Base-by-base conservation (phyloP, 2,888 invertebrate genomes). In the Zaprionus bogoriensis region DNA sequence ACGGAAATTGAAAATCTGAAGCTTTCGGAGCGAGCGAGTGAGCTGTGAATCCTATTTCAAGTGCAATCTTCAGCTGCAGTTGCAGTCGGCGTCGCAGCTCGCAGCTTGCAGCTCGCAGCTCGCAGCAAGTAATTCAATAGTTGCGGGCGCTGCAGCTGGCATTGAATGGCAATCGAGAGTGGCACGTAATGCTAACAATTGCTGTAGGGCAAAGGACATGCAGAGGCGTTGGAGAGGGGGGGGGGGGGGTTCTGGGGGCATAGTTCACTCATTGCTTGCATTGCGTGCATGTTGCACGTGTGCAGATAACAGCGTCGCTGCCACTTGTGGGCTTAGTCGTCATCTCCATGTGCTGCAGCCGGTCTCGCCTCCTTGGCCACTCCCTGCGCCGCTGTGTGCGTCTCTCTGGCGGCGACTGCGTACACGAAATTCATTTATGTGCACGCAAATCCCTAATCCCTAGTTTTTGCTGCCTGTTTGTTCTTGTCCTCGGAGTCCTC, bases 121-220 rank as follows among this genome's bases (percentile, higher is more conserved):
- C 60, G 73, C 75, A 85, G 80, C 67, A 87, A 81, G 78, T 82
- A 82, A 87, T 87, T 82, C 85, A 84, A 82, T 82, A 87, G 81
- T 81, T 84, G 85, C 67, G 73, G 85, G 83, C 78, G 65, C 44
- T 32, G 53, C 47, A 19, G n/a, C 45, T 67, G 75, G 72, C 68
- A 87, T 83, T 83, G 85, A 87, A 87, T 82, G 83, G 74, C 83
- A 83, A 85, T 84, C 79, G 88, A 86, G 84, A 87, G 78, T 76
- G 87, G 88, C 88, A 87, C 87, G 88, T 87, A 87, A 87, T 88
- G 85, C 87, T 77, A 82, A 87, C 88, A 88, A 88, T 88, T 87
- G 88, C 71, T 76, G 55, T 72, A 76, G 72, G 61, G 64, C 53
- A 67, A 9, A 14, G 38, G 10, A 17, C 14, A 61, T 77, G 66